These are phyloP conservation scores for Dromaius novaehollandiae DNA, from an alignment of 2,113 vertebrate species.

Conservation along the genomic window DNA sequence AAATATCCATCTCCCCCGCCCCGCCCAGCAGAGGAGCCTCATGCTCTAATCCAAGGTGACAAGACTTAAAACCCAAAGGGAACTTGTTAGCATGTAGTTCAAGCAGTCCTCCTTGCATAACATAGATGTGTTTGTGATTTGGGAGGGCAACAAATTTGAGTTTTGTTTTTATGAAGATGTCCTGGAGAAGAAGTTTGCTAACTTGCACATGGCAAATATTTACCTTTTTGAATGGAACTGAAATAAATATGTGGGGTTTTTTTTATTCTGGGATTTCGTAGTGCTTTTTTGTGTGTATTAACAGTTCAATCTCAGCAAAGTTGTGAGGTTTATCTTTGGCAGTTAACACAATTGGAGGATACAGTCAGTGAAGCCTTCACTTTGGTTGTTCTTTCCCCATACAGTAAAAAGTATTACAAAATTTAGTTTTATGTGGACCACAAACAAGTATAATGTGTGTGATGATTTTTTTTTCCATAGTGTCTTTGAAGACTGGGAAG, in stretches of 20 bases:
- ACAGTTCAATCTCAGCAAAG: not conserved
- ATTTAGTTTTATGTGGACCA: not conserved
- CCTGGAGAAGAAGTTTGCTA: not conserved
- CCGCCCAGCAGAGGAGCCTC: not conserved
- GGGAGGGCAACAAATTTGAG: not conserved
- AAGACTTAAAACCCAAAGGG: not conserved
- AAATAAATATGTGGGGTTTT: not conserved
- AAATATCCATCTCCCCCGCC: not conserved
- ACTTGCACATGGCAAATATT: not conserved
- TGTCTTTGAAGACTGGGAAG: not conserved
- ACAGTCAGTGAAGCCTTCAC: not conserved
- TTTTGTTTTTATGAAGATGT: not conserved
- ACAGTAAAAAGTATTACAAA: not conserved
- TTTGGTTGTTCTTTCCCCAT: not conserved
- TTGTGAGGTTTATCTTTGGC: not conserved
- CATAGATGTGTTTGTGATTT: not conserved
- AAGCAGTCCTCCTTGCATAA: not conserved
- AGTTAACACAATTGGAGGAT: not conserved
- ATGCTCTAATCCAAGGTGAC: not conserved
- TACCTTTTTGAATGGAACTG: not conserved
- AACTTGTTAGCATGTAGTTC: not conserved
- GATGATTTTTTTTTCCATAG: not conserved
- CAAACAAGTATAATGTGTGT: not conserved
- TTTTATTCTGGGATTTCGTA: not conserved
- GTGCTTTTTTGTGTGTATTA: not conserved